Evolutionary conservation across 2,113 vertebrate species (phyloP), one percentile per base, ranked within the genome.

Genomic region (Toxotes jaculatrix): DNA sequence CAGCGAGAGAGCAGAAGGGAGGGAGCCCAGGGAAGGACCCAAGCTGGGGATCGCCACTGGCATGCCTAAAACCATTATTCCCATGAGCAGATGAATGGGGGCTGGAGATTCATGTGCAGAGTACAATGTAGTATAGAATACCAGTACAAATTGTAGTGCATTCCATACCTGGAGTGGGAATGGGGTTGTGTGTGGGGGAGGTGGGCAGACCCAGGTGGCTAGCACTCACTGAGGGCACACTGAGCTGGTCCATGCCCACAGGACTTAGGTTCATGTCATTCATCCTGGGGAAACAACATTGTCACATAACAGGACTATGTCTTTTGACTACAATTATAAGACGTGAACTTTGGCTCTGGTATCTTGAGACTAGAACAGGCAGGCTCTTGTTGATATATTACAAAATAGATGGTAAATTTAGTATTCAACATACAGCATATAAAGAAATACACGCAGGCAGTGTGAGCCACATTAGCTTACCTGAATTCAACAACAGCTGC

Each of bases 191-290:
- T 32, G 97, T 96, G 63, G 98, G 98, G 8, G 98, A 99, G 0
- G 96, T 95, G 84, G 97, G 93, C 92, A 99, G 92, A 12, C 97
- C 97, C 82, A 99, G 92, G 91, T 99, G 98, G 90, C 95, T 94
- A 84, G 96, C 96, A 94, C 95, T 97, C 90, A 98, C 97, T 12
- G 98, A 96, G 76, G 98, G 95, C 74, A 97, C 96, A 77, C 96
- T 96, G 90, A 99, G 96, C 93, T 98, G 97, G 92, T 99, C 98
- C 98, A 99, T 99, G 91, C 98, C 98, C 93, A 99, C 97, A 38
- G 97, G 95, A 90, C 96, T 99, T 89, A 99, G 92, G 93, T 97
- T 99, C 96, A 99, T 97, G 83, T 99, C 98, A 91, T 99, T 99
- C 98, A 99, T 99, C 88, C 97, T 99, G 78, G 14, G 53, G 27